Percentiles rank a stretch among this genome's conserved stretches.
phyloP scores from a whole-genome alignment of 2,113 vertebrate species.

The Crotalus viridis region DNA sequence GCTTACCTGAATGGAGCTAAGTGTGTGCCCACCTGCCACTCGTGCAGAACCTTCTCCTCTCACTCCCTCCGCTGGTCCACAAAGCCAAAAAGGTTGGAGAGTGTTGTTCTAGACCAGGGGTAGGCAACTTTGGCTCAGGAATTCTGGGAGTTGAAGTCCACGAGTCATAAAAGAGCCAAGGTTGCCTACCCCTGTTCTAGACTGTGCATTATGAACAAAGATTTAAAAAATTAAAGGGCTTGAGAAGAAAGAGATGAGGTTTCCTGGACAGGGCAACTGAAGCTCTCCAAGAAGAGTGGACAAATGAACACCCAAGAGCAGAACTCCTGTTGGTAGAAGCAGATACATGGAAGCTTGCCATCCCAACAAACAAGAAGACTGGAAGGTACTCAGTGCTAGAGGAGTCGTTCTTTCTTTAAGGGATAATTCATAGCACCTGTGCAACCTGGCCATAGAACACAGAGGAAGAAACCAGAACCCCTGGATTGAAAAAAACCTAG shows the following conservation, averaged over 20 bases:
- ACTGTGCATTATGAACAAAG: neutral
- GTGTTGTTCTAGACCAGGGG: too few relatives aligned
- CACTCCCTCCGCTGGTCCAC: too few relatives aligned
- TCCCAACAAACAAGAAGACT: neutral
- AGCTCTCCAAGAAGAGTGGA: neutral
- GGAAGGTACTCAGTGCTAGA: too few relatives aligned
- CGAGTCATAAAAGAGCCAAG: too few relatives aligned
- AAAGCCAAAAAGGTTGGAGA: too few relatives aligned
- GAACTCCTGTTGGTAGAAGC: neutral
- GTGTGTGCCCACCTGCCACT: neutral
- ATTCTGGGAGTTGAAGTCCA: too few relatives aligned
- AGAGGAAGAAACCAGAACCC: neutral
- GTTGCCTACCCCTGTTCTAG: neutral
- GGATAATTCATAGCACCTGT: neutral
- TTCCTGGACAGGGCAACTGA: neutral
- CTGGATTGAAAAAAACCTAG: neutral
- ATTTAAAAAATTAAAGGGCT: neutral
- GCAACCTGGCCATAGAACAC: neutral
- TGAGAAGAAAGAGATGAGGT: neutral
- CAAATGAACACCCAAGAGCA: neutral
- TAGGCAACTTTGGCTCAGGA: too few relatives aligned
- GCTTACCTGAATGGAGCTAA: neutral
- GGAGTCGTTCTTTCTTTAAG: neutral
- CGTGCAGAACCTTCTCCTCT: neutral
- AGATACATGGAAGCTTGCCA: neutral